Base-by-base conservation (phyloP, 2,113 vertebrate genomes). In the Salvelinus namaycush region DNA sequence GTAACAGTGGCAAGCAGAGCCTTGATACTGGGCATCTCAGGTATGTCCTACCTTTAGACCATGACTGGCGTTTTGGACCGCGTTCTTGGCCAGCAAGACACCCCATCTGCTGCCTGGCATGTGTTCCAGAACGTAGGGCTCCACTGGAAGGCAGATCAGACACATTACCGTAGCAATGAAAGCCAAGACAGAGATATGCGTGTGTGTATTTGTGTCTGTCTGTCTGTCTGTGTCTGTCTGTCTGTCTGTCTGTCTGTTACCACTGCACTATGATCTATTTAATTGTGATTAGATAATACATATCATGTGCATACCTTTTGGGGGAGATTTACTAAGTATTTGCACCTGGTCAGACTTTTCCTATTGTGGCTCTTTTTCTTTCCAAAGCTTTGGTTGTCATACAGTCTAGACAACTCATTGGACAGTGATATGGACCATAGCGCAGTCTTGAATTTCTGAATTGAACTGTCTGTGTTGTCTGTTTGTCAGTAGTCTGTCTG, bases 11-110 rank as follows among this genome's bases (percentile, higher is more conserved):
- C n/a, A 22, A 16, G 59, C 59, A 22, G 59, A 22, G 59, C 18
- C 68, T 44, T 82, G 76, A 82, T 72, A 69, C 54, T 1, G 48
- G 76, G 65, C 59, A 73, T 74, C 79, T 73, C 78, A 81, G 62
- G 74, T 78, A 57, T 75, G 77, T 75, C 79, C 79, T 77, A 83
- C 57, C 70, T 76, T 78, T 5, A 75, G 81, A 59, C 57, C 68
- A 77, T 80, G 76, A 78, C 72, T 79, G 78, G 73, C 60, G 70
- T 77, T 73, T 76, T 77, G 80, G 80, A 81, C 29, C 9, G 18
- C 22, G 8, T 8, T 22, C n/a, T 62, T 16, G 59, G n/a, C 59
- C 59, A 60, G 16, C n/a, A 14, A 75, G 76, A 72, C 83, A 73
- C 34, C 27, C 34, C 39, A 51, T 62, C 48, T 31, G 57, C 62